These are phyloP conservation scores for Boloria euphrosyne DNA, from an alignment of 2,888 invertebrate species.

Conservation along the genomic window DNA sequence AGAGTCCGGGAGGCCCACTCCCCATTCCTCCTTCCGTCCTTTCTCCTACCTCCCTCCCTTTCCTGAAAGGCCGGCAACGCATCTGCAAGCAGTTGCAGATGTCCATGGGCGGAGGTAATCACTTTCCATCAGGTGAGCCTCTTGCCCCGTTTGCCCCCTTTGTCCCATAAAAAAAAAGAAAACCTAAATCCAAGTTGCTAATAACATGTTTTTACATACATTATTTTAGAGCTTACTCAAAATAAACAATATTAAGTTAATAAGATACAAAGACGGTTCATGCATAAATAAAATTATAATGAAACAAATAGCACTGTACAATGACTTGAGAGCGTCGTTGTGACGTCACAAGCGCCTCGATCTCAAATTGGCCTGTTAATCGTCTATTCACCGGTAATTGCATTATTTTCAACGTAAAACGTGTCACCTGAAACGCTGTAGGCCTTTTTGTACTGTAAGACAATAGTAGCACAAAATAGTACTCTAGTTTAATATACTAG, in stretches of 20 bases:
- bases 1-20: too few relatives aligned
- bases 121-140: too few relatives aligned
- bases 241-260: neutral
- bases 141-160: too few relatives aligned
- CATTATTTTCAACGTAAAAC: conserved; percentile 55
- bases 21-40: too few relatives aligned
- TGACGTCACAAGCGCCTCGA: conserved; percentile 43
- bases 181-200: too few relatives aligned
- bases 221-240: too few relatives aligned
- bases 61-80: too few relatives aligned
- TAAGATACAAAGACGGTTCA: neutral
- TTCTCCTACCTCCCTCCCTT: too few relatives aligned
- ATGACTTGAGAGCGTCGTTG: conserved; percentile 36
- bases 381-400: conserved; percentile 52
- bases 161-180: too few relatives aligned
- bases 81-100: too few relatives aligned
- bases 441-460: conserved; percentile 18
- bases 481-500: neutral
- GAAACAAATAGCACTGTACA: conserved; percentile 36
- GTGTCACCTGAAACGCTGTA: conserved; percentile 43
- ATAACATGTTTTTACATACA: too few relatives aligned
- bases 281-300: conserved; percentile 39
- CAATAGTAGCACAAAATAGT: neutral
- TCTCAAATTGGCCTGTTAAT: conserved; percentile 57
- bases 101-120: too few relatives aligned